Base-by-base conservation (phyloP, 2,888 invertebrate genomes). In the Orthosia gothica region DNA sequence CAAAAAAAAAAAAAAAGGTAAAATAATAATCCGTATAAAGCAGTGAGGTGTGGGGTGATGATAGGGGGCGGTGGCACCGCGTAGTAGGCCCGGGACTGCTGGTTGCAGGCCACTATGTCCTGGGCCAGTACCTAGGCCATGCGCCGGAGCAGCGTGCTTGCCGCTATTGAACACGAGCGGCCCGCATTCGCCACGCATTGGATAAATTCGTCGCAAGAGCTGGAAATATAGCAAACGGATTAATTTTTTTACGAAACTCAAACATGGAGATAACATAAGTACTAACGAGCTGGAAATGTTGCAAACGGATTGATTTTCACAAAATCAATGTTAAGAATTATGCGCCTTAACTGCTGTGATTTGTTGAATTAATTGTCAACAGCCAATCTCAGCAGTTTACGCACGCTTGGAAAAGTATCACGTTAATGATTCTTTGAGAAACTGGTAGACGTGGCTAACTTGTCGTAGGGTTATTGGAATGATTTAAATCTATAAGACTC, bases 101-200 rank as follows among this genome's bases (percentile, higher is more conserved):
- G 92, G 58, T 88, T 89, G 88, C 96, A 96, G 0, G 94, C 92
- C 0, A 94, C 96, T 4, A 96, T 93, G 77, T 96, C 95, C 70
- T 95, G 95, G 0, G 96, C 94, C 13, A 96, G 90, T 16, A 96
- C 94, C 93, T 95, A 95, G 2, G 96, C 95, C 92, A 96, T 94
- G 45, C 94, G 93, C 74, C 92, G 90, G 26, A 96, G 92, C 78
- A 96, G 85, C 0, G 87, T 89, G 70, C 93, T 90, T 0, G 95
- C 96, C 0, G 89, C 67, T 45, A 75, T 83, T 0, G 95, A 93
- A 77, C 96, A 96, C 3, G 91, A 85, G 5, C 94, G 91, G 0
- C 95, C 94, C 0, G 93, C 94, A 64, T 93, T 87, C 4, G 91
- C 88, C 57, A 96, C 95, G 87, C 96, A 96, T 66, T 90, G 84